These are phyloP conservation scores for Danio jaintianensis DNA, from an alignment of 2,797 vertebrate species.

Conservation along the genomic window DNA sequence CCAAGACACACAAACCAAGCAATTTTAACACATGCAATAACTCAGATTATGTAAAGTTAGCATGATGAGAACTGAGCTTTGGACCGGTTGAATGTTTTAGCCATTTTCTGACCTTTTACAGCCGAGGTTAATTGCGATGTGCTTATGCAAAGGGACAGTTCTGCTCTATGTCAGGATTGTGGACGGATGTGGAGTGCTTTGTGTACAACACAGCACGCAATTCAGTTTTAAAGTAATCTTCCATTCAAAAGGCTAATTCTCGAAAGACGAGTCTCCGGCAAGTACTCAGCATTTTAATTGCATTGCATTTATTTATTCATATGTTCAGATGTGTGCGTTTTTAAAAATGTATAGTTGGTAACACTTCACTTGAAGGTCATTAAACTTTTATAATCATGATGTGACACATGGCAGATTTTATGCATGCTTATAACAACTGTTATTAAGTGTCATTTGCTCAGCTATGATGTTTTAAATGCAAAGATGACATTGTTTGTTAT, in stretches of 20 bases:
- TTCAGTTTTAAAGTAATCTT: slow-evolving; percentile 70
- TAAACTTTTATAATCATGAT: too few relatives aligned
- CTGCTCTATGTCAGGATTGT: slow-evolving; percentile 64
- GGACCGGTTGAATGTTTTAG: slow-evolving; percentile 57
- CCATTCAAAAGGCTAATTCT: slow-evolving; percentile 56
- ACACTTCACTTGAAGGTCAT: too few relatives aligned
- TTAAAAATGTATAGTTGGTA: too few relatives aligned
- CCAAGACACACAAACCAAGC: neutral
- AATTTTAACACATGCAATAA: neutral
- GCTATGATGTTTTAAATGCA: too few relatives aligned
- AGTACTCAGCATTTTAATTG: slow-evolving; percentile 67
- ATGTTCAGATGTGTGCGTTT: neutral
- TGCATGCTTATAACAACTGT: too few relatives aligned
- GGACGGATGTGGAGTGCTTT: slow-evolving; percentile 68
- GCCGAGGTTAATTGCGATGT: slow-evolving; percentile 79
- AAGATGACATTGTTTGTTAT: too few relatives aligned
- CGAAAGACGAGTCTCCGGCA: slow-evolving; percentile 47
- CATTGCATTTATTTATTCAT: slow-evolving; percentile 57
- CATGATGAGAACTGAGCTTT: slow-evolving; percentile 66
- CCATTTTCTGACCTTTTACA: slow-evolving; percentile 63
- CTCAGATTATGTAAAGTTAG: slow-evolving; percentile 20
- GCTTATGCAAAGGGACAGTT: slow-evolving; percentile 66
- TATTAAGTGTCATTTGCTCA: too few relatives aligned
- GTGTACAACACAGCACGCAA: slow-evolving; percentile 64
- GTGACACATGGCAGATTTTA: too few relatives aligned